Conservation (phyloP, 1,140 invertebrate species). For the Magallana ariakensis region DNA sequence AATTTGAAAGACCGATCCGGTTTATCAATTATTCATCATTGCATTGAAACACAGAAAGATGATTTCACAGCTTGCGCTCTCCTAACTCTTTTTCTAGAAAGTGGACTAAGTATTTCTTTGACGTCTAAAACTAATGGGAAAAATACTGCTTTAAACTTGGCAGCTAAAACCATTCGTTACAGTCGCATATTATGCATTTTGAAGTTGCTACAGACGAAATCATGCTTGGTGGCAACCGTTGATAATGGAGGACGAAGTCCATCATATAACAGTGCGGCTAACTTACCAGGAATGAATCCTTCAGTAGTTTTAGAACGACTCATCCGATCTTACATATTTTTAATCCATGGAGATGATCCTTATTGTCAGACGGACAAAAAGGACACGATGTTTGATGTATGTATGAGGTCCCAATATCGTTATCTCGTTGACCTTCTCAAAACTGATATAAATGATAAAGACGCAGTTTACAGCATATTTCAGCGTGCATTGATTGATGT, state of each 20-base stretch:
- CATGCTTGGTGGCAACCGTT: neutral
- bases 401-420: neutral
- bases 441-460: neutral
- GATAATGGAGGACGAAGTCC: neutral
- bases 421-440: neutral
- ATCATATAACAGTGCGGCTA: neutral
- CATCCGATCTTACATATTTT: neutral
- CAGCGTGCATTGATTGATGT: neutral
- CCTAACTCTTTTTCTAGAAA: neutral
- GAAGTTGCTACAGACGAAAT: neutral
- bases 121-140: neutral
- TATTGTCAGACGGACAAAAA: neutral
- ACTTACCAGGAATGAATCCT: neutral
- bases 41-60: neutral
- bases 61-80: neutral
- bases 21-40: neutral
- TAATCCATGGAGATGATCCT: neutral
- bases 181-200: constrained; percentile 1
- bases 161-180: neutral
- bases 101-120: neutral
- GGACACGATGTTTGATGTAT: neutral
- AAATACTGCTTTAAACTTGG: neutral
- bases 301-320: neutral
- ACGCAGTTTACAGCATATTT: neutral
- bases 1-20: neutral